phyloP scores from a whole-genome alignment of 2,888 invertebrate species.

The Drosophila mimetica region DNA sequence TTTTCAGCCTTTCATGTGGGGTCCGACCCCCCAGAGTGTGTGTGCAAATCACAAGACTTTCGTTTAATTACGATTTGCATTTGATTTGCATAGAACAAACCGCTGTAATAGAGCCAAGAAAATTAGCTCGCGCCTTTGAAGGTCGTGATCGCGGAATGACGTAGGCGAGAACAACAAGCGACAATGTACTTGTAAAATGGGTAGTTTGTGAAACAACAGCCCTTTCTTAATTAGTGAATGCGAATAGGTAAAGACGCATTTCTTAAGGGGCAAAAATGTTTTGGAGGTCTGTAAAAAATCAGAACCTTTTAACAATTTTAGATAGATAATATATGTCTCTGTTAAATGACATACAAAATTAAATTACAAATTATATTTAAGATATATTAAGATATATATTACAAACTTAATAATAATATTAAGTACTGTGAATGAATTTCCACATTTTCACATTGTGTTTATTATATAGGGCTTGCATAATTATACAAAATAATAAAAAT shows the following conservation, averaged over 20 bases:
- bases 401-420: too few relatives aligned
- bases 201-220: conserved; percentile 13
- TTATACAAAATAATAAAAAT: too few relatives aligned
- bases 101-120: conserved; percentile 50
- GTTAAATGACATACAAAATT: too few relatives aligned
- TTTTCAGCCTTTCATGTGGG: conserved; percentile 45
- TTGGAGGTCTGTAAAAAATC: neutral
- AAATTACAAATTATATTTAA: too few relatives aligned
- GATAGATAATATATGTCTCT: neutral
- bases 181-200: conserved; percentile 7
- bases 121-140: conserved; percentile 28
- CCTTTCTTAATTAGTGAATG: neutral
- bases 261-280: neutral
- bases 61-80: conserved; percentile 65
- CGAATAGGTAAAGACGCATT: neutral
- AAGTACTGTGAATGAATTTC: too few relatives aligned
- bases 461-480: too few relatives aligned
- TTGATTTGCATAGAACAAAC: conserved; percentile 60
- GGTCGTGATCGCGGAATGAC: conserved; percentile 29
- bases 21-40: conserved; percentile 60
- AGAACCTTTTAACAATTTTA: neutral
- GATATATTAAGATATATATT: too few relatives aligned
- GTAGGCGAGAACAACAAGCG: neutral
- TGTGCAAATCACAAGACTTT: conserved; percentile 50
- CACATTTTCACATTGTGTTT: too few relatives aligned